Base-by-base conservation (phyloP, 2,888 invertebrate genomes). In the Parnassius smintheus region DNA sequence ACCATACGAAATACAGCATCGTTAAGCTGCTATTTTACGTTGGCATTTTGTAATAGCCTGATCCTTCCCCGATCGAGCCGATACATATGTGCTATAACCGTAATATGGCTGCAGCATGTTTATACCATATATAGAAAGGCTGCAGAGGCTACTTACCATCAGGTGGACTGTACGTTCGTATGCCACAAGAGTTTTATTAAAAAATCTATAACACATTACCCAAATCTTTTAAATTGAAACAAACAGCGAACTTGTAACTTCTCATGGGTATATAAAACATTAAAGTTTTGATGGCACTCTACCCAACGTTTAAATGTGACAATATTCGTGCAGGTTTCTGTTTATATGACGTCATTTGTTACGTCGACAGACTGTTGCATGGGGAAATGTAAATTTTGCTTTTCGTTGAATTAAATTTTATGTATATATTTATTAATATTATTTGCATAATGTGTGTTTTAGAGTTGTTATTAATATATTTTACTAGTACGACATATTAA, bases 341-440 rank as follows among this genome's bases (percentile, higher is more conserved):
- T 62, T 58, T 54, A 54, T 54, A 62, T 54, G 44, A 59, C 59
- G 56, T 57, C 46, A 44, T 49, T 57, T 58, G 49, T 57, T 53
- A 46, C 18, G 58, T 48, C n/a, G 57, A 53, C 57, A 53, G 10
- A 46, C 45, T 25, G 41, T 42, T 18, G 12, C 50, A 42, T 12
- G 13, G 54, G 25, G 41, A 22, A 41, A 57, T 44, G 42, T 44
- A 49, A 58, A 22, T 46, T 52, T 52, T 4, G 46, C 35, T 12
- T 13, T 35, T 25, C 12, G 22, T 53, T 48, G 9, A 59, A 59
- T 35, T 7, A 35, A 35, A 35, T 35, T 35, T 4, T 35, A 35
- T 35, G 7, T 35, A 35, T 35, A 7, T 35, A 35, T 35, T 35
- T 35, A 46, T 44, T 57, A 7, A 10, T 42, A 2, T 58, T 51